These are phyloP conservation scores for Dexiosoma caninum DNA, from an alignment of 2,888 invertebrate genomes.

Conservation along the genomic window DNA sequence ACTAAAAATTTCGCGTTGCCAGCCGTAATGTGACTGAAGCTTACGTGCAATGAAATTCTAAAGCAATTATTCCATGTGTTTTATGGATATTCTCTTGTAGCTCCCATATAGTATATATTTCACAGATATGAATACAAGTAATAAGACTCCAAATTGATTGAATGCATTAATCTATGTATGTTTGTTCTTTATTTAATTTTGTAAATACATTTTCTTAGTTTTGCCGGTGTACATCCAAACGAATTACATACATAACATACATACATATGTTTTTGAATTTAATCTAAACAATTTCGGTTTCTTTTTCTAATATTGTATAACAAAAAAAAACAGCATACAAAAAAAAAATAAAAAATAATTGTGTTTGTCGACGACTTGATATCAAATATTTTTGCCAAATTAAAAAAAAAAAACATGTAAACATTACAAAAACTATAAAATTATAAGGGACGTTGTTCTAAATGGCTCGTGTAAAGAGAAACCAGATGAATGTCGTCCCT, in stretches of 20 bases:
- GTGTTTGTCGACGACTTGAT: conserved; percentile 20
- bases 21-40: too few species aligned
- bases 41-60: too few species aligned
- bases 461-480: background rate
- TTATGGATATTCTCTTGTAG: too few species aligned
- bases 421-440: conserved; percentile 42
- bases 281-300: conserved; percentile 25
- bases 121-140: too few species aligned
- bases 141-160: conserved; percentile 22
- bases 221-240: conserved; percentile 36
- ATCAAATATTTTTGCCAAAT: conserved; percentile 39
- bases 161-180: conserved; percentile 61
- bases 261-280: conserved; percentile 18
- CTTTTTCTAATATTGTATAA: conserved; percentile 27
- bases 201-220: conserved; percentile 51
- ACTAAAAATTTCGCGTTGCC: too few species aligned
- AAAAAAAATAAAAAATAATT: conserved; percentile 20
- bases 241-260: conserved; percentile 25
- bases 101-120: too few species aligned
- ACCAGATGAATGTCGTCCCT: background rate
- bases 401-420: conserved; percentile 39
- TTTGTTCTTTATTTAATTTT: conserved; percentile 52
- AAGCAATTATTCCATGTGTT: too few species aligned
- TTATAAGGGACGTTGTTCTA: background rate
- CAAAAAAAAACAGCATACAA: conserved; percentile 30